Base-by-base conservation (phyloP, 1,140 invertebrate genomes). In the Scaptodrosophila lebanonensis region DNA sequence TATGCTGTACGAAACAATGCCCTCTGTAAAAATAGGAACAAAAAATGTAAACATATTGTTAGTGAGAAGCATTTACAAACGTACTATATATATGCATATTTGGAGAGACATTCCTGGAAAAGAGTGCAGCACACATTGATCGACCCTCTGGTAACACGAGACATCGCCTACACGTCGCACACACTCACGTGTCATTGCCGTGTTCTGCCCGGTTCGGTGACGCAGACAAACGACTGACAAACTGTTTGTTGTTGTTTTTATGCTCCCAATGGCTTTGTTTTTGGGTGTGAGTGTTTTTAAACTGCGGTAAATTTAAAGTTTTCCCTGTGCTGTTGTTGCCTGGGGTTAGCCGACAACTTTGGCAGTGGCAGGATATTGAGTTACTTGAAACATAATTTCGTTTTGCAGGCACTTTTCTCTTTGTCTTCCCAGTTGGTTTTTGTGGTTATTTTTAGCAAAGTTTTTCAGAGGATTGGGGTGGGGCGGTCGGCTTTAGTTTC, bases 1-100 rank as follows among this genome's bases (percentile, higher is more conserved):
- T 89, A 96, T 95, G 16, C 91, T 91, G 87, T 97, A 97, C 2
- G 92, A 92, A 1, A 95, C 87, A 9, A 97, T 89, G 42, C 93
- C 94, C 76, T 95, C 95, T 95, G 90, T 17, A 87, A 87, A 30
- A 39, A 47, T 25, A 9, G 39, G 39, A 63, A 64, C 33, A 45
- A 11, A 63, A 52, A 49, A 29, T 59, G 53, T 38, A 45, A 59
- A 53, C n/a, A n/a, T n/a, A n/a, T n/a, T n/a, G n/a, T n/a, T n/a
- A n/a, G n/a, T n/a, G n/a, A n/a, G n/a, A n/a, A n/a, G n/a, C n/a
- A n/a, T n/a, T n/a, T n/a, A n/a, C n/a, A n/a, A n/a, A n/a, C n/a
- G n/a, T n/a, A n/a, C n/a, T n/a, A n/a, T n/a, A n/a, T n/a, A n/a
- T n/a, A n/a, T n/a, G n/a, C n/a, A n/a, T n/a, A n/a, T n/a, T n/a